phyloP scores from a whole-genome alignment of 1,140 invertebrate genomes.

The Penaeus indicus region DNA sequence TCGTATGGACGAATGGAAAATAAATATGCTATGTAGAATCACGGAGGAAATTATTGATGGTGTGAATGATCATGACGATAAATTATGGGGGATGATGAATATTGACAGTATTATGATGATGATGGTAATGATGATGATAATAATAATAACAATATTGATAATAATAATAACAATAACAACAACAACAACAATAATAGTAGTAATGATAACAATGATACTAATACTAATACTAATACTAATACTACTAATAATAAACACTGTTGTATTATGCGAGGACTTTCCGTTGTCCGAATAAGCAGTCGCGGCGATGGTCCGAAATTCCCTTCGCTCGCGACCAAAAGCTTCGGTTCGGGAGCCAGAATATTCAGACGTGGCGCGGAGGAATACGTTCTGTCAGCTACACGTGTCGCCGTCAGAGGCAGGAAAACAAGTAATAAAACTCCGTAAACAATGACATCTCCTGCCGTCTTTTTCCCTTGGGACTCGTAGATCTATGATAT shows the following conservation, averaged over 20 bases:
- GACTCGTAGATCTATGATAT: background rate
- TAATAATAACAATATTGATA: too few species aligned
- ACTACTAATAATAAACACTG: too few species aligned
- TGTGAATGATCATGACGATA: background rate
- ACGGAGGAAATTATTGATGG: background rate
- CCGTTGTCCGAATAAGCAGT: background rate
- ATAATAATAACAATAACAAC: too few species aligned
- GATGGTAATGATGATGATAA: background rate
- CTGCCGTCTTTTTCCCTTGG: background rate
- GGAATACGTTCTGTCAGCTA: slow-evolving; percentile 8
- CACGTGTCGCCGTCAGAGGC: background rate
- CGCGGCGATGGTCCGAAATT: background rate
- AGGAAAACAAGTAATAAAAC: background rate
- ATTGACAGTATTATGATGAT: background rate
- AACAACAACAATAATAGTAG: too few species aligned
- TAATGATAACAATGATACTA: too few species aligned
- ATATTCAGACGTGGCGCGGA: slow-evolving; percentile 18
- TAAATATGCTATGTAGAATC: too few species aligned
- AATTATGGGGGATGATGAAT: background rate
- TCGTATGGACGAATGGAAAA: too few species aligned
- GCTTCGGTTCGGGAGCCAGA: background rate
- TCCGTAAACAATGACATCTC: background rate
- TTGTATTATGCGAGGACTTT: too few species aligned
- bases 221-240: too few species aligned
- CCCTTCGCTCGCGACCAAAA: background rate